Evolutionary conservation across 2,113 vertebrate genomes (phyloP).

Genomic region (Petromus typicus): DNA sequence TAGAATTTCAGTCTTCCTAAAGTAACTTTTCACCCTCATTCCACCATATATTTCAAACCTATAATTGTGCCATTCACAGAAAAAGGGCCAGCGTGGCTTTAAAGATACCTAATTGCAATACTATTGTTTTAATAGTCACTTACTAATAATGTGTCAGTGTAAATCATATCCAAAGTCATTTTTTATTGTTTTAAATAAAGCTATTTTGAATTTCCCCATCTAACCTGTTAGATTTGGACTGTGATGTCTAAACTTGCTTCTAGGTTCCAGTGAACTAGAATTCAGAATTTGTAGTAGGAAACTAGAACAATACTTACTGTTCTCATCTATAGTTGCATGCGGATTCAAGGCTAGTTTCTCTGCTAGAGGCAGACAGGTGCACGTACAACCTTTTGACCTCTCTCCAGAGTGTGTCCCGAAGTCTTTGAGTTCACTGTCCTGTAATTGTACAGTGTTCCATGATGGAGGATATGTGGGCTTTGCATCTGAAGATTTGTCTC

Average conservation of each 20-base stretch:
- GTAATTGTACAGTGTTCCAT: not conserved
- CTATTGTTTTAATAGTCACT: constrained; percentile 3
- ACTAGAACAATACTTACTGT: not conserved
- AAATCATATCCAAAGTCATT: constrained; percentile 2
- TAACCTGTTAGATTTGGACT: constrained; percentile 3
- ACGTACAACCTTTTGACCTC: not conserved
- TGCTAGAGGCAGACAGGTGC: not conserved
- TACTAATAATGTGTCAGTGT: constrained; percentile 27
- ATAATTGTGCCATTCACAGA: constrained; percentile 37
- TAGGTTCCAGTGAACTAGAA: not conserved
- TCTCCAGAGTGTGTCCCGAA: constrained; percentile 12
- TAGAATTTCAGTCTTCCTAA: constrained; percentile 49
- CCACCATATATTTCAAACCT: constrained; percentile 15
- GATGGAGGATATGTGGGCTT: not conserved
- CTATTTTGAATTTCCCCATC: constrained; percentile 44
- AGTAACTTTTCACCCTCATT: constrained; percentile 32
- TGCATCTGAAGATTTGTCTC: not conserved
- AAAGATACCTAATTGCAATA: constrained; percentile 41
- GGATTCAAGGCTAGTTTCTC: constrained; percentile 21
- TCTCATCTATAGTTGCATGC: not conserved
- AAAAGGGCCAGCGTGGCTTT: not conserved
- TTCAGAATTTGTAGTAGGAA: constrained; percentile 45
- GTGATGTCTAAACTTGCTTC: constrained; percentile 14
- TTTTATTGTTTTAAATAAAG: constrained; percentile 48
- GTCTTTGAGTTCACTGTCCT: not conserved